Conservation (phyloP, 1,140 invertebrate species). For the Adelges cooleyi region DNA sequence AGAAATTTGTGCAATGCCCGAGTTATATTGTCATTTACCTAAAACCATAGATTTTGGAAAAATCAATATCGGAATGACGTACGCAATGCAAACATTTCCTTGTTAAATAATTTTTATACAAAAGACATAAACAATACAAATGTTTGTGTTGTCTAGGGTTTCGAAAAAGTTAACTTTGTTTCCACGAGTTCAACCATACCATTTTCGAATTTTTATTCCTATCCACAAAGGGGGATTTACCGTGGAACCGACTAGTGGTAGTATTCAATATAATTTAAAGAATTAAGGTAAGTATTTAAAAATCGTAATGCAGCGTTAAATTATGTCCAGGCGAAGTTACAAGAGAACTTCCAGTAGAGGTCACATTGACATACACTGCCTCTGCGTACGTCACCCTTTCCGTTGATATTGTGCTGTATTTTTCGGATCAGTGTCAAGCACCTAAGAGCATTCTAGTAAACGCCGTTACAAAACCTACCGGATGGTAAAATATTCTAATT, state of each 20-base stretch:
- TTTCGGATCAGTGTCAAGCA: not conserved
- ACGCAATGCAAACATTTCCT: not conserved
- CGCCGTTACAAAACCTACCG: slow-evolving; percentile 4
- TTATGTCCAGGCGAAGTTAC: not conserved
- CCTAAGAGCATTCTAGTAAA: not conserved
- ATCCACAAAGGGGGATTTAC: not conserved
- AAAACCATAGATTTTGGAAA: not conserved
- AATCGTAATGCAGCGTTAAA: no score
- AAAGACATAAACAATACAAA: no score
- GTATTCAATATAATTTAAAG: no score
- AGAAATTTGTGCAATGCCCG: not conserved
- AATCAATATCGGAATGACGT: not conserved
- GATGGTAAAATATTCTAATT: not conserved
- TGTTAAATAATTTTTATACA: not conserved
- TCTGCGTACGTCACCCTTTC: not conserved
- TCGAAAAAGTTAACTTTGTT: not conserved
- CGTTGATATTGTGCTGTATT: not conserved
- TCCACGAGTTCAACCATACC: not conserved
- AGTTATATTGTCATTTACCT: not conserved
- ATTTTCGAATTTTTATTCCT: slow-evolving; percentile 8
- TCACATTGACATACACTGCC: slow-evolving; percentile 3
- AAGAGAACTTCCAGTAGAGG: not conserved
- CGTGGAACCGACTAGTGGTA: not conserved
- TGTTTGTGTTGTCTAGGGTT: not conserved
- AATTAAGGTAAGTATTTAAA: no score